These are phyloP conservation scores for Mesembrinibis cayennensis DNA, from an alignment of 2,113 vertebrate species.

Conservation along the genomic window DNA sequence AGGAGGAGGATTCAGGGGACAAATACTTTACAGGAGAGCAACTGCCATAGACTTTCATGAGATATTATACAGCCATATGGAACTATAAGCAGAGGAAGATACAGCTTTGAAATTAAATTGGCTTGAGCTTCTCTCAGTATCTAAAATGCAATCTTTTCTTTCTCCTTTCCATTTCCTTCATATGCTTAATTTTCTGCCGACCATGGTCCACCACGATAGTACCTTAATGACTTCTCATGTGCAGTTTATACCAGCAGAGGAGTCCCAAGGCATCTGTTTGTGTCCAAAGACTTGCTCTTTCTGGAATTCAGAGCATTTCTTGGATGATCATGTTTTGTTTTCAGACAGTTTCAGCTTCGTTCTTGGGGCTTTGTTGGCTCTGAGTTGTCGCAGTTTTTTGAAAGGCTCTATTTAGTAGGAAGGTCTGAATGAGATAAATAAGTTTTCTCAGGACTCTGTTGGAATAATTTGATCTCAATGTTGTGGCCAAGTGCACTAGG, in stretches of 20 bases:
- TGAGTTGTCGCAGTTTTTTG: not conserved
- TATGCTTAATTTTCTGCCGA: not conserved
- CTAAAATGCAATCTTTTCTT: not conserved
- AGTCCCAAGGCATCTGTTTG: not conserved
- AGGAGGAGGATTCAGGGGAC: not conserved
- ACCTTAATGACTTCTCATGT: not conserved
- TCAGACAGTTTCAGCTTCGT: not conserved
- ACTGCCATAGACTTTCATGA: not conserved
- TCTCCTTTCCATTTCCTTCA: not conserved
- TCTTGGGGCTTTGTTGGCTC: not conserved
- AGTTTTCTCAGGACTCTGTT: not conserved
- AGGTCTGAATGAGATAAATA: not conserved
- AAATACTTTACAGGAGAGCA: not conserved
- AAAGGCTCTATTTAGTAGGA: not conserved
- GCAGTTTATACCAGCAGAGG: not conserved
- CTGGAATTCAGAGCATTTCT: not conserved
- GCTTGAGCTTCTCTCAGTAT: not conserved
- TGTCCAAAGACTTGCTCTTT: not conserved
- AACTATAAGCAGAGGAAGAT: not conserved
- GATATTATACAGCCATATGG: not conserved
- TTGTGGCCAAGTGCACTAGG: not conserved
- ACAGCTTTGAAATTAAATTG: not conserved
- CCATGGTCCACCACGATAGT: accelerated
- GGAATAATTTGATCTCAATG: not conserved
- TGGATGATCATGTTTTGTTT: not conserved